Percentiles rank a stretch among this genome's conserved stretches.
phyloP scores from a whole-genome alignment of 2,113 vertebrate genomes.

The Nannobrachium achirus region DNA sequence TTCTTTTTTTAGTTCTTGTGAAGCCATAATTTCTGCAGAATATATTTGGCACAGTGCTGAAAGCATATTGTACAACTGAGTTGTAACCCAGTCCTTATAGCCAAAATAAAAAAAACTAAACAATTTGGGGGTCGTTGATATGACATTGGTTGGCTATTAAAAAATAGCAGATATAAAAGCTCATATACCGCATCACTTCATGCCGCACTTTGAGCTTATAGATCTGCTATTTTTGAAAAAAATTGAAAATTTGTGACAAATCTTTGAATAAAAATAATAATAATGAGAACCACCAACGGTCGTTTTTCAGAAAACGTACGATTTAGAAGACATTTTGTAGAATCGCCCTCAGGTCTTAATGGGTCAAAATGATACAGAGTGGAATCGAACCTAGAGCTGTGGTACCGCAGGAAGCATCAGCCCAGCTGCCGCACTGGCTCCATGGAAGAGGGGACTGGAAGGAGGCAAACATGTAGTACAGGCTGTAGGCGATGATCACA shows the following conservation, averaged over 20 bases:
- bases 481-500: constrained; percentile 90
- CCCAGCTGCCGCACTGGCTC: constrained; percentile 81
- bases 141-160: no score
- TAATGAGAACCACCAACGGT: no score
- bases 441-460: constrained; percentile 90
- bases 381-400: constrained; percentile 75
- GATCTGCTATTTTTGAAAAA: no score
- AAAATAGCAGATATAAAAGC: background rate
- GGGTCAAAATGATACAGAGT: background rate
- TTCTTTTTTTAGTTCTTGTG: background rate
- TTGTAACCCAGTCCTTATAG: no score
- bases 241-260: no score
- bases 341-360: no score
- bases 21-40: constrained; percentile 3
- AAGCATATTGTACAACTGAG: no score
- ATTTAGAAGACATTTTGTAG: no score
- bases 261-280: no score
- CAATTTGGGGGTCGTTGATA: no score
- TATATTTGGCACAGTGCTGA: background rate
- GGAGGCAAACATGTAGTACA: constrained; percentile 94
- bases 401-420: constrained; percentile 81
- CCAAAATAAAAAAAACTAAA: no score
- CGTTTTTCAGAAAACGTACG: no score
- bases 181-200: background rate
- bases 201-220: background rate